Evolutionary conservation across 2,113 vertebrate species (phyloP), one percentile per base, ranked within the genome.

Genomic region (Sula dactylatra): DNA sequence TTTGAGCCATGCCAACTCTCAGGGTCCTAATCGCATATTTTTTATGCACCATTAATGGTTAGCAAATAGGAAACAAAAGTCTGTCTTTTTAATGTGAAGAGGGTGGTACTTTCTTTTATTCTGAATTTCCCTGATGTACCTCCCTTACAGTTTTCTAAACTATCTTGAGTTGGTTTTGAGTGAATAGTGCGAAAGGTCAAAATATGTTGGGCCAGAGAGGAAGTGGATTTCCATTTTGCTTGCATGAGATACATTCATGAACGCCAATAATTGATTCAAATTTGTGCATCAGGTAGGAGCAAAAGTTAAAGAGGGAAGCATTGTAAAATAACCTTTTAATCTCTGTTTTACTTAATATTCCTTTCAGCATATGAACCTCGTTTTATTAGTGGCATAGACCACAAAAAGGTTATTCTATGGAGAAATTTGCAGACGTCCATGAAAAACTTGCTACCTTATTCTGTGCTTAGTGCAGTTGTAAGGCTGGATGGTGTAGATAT

Each of bases 41-140:
- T 95, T 97, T 93, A 82, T 96, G 86, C 82, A 49, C 40, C 70
- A 42, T 90, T 97, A 97, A 86, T 93, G 59, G 82, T 85, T 93
- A 82, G 89, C 67, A 97, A 94, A 96, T 69, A 74, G 34, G 52
- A 90, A 81, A 95, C 71, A 67, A 91, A 90, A 89, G 34, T 44
- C 87, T 96, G 64, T 61, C 18, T 69, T 93, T 97, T 96, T 85
- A 88, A 77, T 79, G 66, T 64, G 86, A 92, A 85, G 82, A 84
- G 32, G 67, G 49, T 58, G n/a, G 42, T 54, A 40, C 91, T 97
- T 97, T 55, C 55, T 59, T 95, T 74, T 56, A 90, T 91, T 84
- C 32, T 81, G 90, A 36, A 36, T 86, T 92, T 88, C 59, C 49
- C 72, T 93, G 66, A 54, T 26, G 11, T 31, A 13, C 17, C 22